Base-by-base conservation (phyloP, 2,113 vertebrate genomes). In the Lampris incognitus region DNA sequence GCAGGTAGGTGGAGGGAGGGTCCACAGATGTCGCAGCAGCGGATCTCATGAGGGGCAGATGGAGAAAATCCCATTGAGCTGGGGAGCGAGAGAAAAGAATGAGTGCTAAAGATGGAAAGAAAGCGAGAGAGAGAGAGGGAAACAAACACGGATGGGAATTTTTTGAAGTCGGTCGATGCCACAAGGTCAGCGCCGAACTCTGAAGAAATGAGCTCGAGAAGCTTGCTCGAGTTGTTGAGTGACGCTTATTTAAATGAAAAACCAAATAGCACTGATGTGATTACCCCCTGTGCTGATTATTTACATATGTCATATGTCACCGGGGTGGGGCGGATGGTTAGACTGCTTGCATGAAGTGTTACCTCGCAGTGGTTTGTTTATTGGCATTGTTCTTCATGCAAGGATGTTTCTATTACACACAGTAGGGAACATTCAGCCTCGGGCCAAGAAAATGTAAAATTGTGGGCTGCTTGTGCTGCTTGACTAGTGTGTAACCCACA, bases 11-110 rank as follows among this genome's bases (percentile, higher is more conserved):
- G 10, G 60, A 61, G 4, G 4, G 61, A 64, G 51, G 59, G 37
- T 4, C 24, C 50, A 54, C 46, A 51, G 11, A 77, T 67, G 49
- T 77, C 59, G 42, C 3, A 59, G 52, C 50, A 55, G 11, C 46
- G 8, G 4, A 13, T 79, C 76, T 70, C 64, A 72, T 60, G 59
- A 74, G 59, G 24, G 24, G 24, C 24, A 24, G 24, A 24, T 24
- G 24, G 24, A 24, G 24, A 24, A 24, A 24, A 24, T 24, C 24
- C 24, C 24, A 24, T 24, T 24, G 24, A 24, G 24, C 24, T 24
- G 24, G 24, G 24, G 24, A 24, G 24, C 0, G 24, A 24, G 24
- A 24, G 24, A 24, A 74, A 13, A 5, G 40, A 41, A 39, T 11
- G 49, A 11, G 49, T n/a, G 65, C 39, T 0, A 50, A 3, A 13